Percentiles rank a stretch among this genome's conserved stretches.
phyloP scores from a whole-genome alignment of 2,888 invertebrate species.

The Aspidiotus rigidus region DNA sequence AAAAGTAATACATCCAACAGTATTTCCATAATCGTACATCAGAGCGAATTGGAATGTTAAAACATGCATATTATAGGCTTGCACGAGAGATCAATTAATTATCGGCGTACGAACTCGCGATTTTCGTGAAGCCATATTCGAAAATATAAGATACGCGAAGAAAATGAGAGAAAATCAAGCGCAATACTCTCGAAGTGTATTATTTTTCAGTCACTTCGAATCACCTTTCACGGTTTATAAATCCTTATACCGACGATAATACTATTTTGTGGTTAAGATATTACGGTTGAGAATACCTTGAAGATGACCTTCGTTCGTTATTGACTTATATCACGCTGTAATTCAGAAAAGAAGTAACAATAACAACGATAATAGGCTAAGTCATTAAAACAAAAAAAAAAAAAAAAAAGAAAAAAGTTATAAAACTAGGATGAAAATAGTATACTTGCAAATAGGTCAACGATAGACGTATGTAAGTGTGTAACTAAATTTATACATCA shows the following conservation, averaged over 20 bases:
- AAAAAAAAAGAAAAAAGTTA: too few relatives aligned
- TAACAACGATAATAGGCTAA: background rate
- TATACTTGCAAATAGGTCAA: too few relatives aligned
- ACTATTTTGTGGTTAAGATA: constrained; percentile 23
- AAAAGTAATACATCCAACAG: background rate
- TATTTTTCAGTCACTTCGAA: constrained; percentile 23
- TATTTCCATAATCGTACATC: too few relatives aligned
- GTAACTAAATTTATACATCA: too few relatives aligned
- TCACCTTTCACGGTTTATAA: constrained; percentile 30
- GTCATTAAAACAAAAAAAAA: too few relatives aligned
- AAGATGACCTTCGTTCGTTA: constrained; percentile 26
- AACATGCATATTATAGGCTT: too few relatives aligned
- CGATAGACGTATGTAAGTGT: too few relatives aligned
- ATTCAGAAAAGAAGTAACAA: background rate
- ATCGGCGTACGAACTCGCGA: too few relatives aligned
- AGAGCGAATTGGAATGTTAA: too few relatives aligned
- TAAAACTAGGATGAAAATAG: too few relatives aligned
- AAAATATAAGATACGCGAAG: background rate
- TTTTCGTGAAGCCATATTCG: too few relatives aligned
- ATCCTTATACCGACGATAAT: constrained; percentile 13
- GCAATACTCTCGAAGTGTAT: constrained; percentile 15
- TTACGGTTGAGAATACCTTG: constrained; percentile 29
- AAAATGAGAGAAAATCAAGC: constrained; percentile 13
- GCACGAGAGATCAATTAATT: too few relatives aligned
- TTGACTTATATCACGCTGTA: constrained; percentile 23